Evolutionary conservation across 2,888 invertebrate genomes (phyloP), one percentile per base, ranked within the genome.

Genomic region (Noctua janthina): DNA sequence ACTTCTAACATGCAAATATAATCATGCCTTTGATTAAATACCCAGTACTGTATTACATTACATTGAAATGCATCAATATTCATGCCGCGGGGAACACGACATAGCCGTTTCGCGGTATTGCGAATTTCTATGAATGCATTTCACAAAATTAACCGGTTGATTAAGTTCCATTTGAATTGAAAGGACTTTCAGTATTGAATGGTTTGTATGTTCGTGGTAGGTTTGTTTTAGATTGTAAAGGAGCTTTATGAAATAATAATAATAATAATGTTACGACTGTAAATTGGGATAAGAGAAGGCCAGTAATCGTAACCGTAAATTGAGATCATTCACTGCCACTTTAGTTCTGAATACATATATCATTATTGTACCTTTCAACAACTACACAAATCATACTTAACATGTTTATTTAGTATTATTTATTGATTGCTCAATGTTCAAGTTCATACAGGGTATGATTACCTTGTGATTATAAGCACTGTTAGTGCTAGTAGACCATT

Each of bases 41-140:
- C 46, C 3, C 49, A 62, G 62, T 46, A 64, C 35, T 68, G 69
- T 79, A 64, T 74, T 35, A 67, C 59, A 73, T 86, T 78, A 81
- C 72, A 78, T 66, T 68, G 73, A 56, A 66, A 59, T 70, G 66
- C 67, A 82, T 89, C 69, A 82, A 82, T 83, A 84, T 87, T 82
- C 79, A 86, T 78, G 80, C 79, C 72, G 51, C n/a, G 10, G n/a
- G 76, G 59, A 76, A 23, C 56, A 39, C 70, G 56, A 15, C 39
- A 76, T 79, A 78, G 29, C 46, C 62, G 67, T 81, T 77, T 77
- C 70, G 66, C 64, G 20, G 56, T 39, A 72, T 23, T 29, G 43
- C 20, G 13, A 71, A 81, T 69, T 79, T 17, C 76, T 62, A 56
- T 85, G 71, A 82, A 78, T 80, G 75, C 46, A 71, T 69, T 79